Base-by-base conservation (phyloP, 2,888 invertebrate genomes). In the Acanthoscelides obtectus region DNA sequence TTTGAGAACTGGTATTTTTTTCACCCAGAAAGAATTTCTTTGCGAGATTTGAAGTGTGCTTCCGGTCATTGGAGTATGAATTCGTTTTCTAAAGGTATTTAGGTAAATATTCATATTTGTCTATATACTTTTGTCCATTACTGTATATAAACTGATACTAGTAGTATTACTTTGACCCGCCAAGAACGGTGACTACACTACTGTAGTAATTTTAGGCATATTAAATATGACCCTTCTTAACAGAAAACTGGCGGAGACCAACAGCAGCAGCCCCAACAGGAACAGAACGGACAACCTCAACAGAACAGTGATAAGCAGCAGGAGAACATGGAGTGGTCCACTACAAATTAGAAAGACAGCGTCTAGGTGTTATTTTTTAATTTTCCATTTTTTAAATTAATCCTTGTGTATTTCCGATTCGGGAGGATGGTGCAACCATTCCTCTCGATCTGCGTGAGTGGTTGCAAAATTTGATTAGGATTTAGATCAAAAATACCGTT, bases 321-420 rank as follows among this genome's bases (percentile, higher is more conserved):
- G 20, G 76, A 76, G 20, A 76, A 76, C 67, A 76, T 76, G 76
- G 76, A 76, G 69, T 79, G 79, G 79, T 75, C 77, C 0, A 22
- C 74, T 22, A 69, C 77, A 67, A 77, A 79, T 72, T 77, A 78
- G 74, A 20, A 45, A 45, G 45, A 45, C 45, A 45, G 6, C 17
- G 45, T 45, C 45, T 45, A 45, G 17, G 45, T 12, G 45, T 1
- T 45, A 45, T 45, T 22, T 22, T n/a, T 69, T 73, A 75, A 73
- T 72, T 74, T 71, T 70, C 67, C 68, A 72, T 74, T 70, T 73
- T 74, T 75, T 75, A 68, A 69, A 64, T 70, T 72, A 73, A 70
- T 66, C 63, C 68, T 70, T 68, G n/a, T 67, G 68, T 72, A 70
- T 72, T 66, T 45, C 20, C 20, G 67, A 45, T 70, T 27, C 4